phyloP scores from a whole-genome alignment of 2,113 vertebrate genomes.

The Trinectes maculatus region DNA sequence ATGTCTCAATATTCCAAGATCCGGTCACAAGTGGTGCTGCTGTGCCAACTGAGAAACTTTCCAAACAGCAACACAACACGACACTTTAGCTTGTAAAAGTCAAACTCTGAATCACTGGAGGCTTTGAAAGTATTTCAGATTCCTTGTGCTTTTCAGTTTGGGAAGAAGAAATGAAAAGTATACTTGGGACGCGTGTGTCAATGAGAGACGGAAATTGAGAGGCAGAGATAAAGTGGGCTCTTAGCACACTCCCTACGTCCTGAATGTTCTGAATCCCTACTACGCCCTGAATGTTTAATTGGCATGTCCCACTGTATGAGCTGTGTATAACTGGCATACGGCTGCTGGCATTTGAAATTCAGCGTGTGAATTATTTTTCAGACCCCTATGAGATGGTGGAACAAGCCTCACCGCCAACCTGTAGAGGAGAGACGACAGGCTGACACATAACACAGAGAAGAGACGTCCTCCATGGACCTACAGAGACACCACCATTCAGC shows the following conservation, averaged over 20 bases:
- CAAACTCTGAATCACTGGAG: conserved; percentile 31
- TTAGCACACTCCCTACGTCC: conserved; percentile 20
- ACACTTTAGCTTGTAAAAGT: conserved; percentile 49
- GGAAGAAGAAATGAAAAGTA: conserved; percentile 10
- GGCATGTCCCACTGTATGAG: conserved; percentile 58
- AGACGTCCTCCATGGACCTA: conserved; percentile 53
- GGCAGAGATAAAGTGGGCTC: conserved; percentile 31
- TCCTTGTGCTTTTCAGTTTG: conserved; percentile 15
- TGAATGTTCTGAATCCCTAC: conserved; percentile 43
- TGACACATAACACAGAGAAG: conserved; percentile 37
- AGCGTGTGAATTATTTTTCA: conserved; percentile 58
- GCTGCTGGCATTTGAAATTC: conserved; percentile 67
- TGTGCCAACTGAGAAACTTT: conserved; percentile 23
- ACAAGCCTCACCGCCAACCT: conserved; percentile 66
- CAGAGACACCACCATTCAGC: conserved; percentile 10
- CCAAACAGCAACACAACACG: conserved; percentile 8
- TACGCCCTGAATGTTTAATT: conserved; percentile 61
- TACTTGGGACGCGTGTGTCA: conserved; percentile 30
- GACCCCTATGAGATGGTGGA: conserved; percentile 43
- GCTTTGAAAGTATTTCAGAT: conserved; percentile 32
- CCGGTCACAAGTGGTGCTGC: background rate
- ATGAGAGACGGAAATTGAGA: conserved; percentile 28
- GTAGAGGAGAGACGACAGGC: conserved; percentile 51
- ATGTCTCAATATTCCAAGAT: background rate
- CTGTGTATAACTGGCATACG: conserved; percentile 63